Evolutionary conservation across 2,888 invertebrate species (phyloP), one percentile per base, ranked within the genome.

Genomic region (Parelbella ahira): DNA sequence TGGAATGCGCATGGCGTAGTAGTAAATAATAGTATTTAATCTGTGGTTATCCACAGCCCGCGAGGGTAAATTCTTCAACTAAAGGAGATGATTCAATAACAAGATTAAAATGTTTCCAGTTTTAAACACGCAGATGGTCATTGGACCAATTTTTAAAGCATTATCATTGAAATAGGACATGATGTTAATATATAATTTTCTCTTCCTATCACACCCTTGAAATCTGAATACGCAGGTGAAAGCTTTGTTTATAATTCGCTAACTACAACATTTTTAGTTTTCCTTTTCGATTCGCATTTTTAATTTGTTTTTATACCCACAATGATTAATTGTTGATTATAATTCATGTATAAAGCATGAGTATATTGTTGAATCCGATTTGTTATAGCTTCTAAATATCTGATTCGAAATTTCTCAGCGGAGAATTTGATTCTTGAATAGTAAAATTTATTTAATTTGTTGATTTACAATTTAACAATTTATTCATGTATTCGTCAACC

Each of bases 401-500:
- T 39, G n/a, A 32, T 39, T 19, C 13, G 33, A 41, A 33, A 41
- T 41, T 33, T 41, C 32, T 7, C 27, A 27, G 20, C 20, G 20
- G 8, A 30, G 23, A 24, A 44, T 29, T 45, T 37, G 37, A 37
- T 49, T 53, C 54, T 53, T 48, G 36, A 58, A 67, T 60, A 64
- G 60, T 64, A 63, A 60, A 58, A 62, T 63, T 67, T 68, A 64
- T 63, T 51, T 66, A 63, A 75, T 65, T 44, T 63, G 55, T 64
- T 71, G 55, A 72, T 76, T 77, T 68, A 65, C 53, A 66, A 70
- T 69, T 72, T 65, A 60, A 49, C 55, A 56, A 69, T 61, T 62
- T 69, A 75, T 73, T 74, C 62, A 71, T 69, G 65, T 71, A 75
- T 72, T 58, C 50, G 68, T 58, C 73, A 70, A 62, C 80, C 78